Conservation (phyloP, 2,888 invertebrate species). For the Octonoba sinensis region DNA sequence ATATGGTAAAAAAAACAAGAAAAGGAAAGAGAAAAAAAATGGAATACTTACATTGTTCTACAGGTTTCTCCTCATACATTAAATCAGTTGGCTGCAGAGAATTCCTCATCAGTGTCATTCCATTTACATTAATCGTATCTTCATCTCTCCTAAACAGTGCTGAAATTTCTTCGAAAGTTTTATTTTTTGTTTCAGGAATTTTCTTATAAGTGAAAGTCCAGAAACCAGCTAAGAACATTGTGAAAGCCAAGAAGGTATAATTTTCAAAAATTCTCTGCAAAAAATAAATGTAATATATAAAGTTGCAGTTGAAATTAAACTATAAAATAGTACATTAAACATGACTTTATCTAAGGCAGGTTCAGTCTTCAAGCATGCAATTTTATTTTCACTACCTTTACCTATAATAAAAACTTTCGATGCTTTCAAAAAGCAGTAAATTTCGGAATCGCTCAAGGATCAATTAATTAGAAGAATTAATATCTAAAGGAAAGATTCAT, state of each 20-base stretch:
- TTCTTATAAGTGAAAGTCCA: conserved; percentile 99
- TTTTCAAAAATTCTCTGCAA: conserved; percentile 87
- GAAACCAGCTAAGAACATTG: conserved; percentile 94
- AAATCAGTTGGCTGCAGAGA: conserved; percentile 59
- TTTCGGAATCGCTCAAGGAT: too few species aligned
- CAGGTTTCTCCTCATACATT: conserved; percentile 50
- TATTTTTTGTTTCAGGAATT: conserved; percentile 99
- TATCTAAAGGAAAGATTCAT: too few species aligned
- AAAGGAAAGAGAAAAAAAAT: neutral
- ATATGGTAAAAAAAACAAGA: neutral
- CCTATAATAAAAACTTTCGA: too few species aligned
- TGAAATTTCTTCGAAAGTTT: conserved; percentile 93
- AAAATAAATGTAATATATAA: neutral
- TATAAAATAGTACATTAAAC: too few species aligned
- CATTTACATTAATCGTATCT: conserved; percentile 55
- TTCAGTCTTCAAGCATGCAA: too few species aligned
- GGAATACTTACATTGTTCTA: conserved; percentile 46
- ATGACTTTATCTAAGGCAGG: too few species aligned
- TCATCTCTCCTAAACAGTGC: conserved; percentile 79
- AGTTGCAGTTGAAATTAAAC: too few species aligned
- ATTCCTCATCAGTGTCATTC: conserved; percentile 37
- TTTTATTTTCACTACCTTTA: too few species aligned
- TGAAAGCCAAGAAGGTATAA: conserved; percentile 99
- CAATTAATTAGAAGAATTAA: too few species aligned
- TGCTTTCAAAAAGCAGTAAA: too few species aligned